Evolutionary conservation across 2,888 invertebrate species (phyloP), one percentile per base, ranked within the genome.

Genomic region (Aelia acuminata): DNA sequence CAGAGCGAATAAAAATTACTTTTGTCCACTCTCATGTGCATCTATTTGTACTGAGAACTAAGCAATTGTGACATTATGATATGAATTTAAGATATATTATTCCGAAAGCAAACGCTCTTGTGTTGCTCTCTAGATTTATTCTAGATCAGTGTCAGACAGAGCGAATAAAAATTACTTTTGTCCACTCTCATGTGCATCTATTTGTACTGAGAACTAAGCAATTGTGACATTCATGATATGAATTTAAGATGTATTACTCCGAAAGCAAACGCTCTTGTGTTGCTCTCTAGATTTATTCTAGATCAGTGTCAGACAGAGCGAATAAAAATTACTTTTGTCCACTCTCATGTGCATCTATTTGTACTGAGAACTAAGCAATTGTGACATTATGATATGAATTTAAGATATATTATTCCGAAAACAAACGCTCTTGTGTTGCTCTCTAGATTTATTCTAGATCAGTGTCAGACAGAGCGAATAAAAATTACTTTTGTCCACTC

Each of bases 221-320:
- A 22, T 53, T 53, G 63, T 63, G 26, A 63, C 20, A 63, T 35
- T 1, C 15, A 22, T 10, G 7, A 0, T 75, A 8, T 0, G 2
- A 8, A 3, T 75, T 1, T 20, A 20, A 18, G 20, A 15, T 75
- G 4, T 18, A 22, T 35, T 35, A 35, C 0, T 35, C 4, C 0
- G 11, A 20, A 35, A 4, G 11, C 20, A 2, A 75, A 75, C 75
- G 75, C 75, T 75, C 75, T 75, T 75, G 75, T 75, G 75, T 75
- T 75, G 75, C 75, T 75, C 22, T 75, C 35, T 39, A 70, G 31
- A 15, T 11, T 31, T 70, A 18, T 70, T 18, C 70, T 70, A 70
- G 70, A 35, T 31, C 70, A 70, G 70, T 70, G 70, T 70, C 70
- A 70, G 70, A 70, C 70, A 31, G 70, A 70, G 70, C 70, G 35